Evolutionary conservation across 2,113 vertebrate species (phyloP).

Genomic region (Naja naja): DNA sequence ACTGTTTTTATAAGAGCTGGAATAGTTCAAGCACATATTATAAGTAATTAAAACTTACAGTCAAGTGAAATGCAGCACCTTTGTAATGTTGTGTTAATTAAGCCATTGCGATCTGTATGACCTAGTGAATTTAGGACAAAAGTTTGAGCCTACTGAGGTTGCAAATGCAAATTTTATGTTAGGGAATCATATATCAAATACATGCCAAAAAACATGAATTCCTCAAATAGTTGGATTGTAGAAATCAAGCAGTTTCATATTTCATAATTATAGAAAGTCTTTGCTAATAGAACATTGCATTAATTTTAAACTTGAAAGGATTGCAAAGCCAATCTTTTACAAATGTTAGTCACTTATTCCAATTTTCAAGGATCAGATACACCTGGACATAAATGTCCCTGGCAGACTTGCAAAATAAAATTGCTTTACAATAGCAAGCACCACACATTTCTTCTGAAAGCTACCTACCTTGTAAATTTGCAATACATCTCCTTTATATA

Average conservation of each 20-base stretch:
- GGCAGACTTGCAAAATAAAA: not conserved
- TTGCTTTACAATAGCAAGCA: not conserved
- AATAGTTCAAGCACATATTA: slow-evolving; percentile 9
- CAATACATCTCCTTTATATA: not conserved
- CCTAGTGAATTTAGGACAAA: not conserved
- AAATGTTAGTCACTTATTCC: not conserved
- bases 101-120: not conserved
- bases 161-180: not conserved
- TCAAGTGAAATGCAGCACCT: not conserved
- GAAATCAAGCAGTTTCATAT: not conserved
- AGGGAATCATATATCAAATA: not conserved
- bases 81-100: not conserved
- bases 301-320: not conserved
- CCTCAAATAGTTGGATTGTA: not conserved
- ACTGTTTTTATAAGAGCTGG: not conserved
- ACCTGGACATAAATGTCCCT: not conserved
- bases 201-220: not conserved
- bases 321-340: not conserved
- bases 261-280: not conserved
- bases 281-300: not conserved
- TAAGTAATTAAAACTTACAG: not conserved
- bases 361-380: not conserved
- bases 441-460: not conserved
- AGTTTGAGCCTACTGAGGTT: not conserved
- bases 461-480: not conserved